A percentile compares a stretch with the other conserved stretches of the same genome.
Evolutionary conservation across 2,113 vertebrate genomes (phyloP).

Genomic region (Misgurnus anguillicaudatus): DNA sequence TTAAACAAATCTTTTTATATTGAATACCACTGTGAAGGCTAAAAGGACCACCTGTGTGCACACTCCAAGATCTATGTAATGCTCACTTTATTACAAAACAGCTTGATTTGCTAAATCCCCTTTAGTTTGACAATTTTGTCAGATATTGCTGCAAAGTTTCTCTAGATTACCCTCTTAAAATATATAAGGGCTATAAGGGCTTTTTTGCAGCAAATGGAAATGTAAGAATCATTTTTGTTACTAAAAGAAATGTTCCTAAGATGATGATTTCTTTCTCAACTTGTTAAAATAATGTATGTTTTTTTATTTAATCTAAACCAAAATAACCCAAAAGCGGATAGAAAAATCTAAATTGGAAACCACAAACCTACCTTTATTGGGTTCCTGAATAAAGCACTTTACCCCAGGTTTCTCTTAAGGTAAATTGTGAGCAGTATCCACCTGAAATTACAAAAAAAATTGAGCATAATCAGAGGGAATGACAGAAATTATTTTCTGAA

Average conservation of each 20-base stretch:
- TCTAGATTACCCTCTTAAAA: not conserved
- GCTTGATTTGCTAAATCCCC: slow-evolving; percentile 6
- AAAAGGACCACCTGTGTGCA: slow-evolving; percentile 46
- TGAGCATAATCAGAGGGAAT: not conserved
- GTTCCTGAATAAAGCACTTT: slow-evolving; percentile 2
- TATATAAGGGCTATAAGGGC: no score
- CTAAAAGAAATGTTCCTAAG: no score
- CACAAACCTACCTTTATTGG: not conserved
- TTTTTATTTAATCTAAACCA: no score
- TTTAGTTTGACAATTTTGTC: not conserved
- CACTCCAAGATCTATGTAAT: slow-evolving; percentile 60
- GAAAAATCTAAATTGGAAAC: not conserved
- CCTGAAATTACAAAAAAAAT: not conserved
- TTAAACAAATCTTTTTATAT: slow-evolving; percentile 58
- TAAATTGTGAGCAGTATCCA: not conserved
- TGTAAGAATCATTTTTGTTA: no score
- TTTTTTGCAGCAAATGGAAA: no score
- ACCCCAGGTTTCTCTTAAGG: not conserved
- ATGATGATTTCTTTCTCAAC: no score
- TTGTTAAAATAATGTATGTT: no score
- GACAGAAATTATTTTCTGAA: not conserved
- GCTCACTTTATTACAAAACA: slow-evolving; percentile 65
- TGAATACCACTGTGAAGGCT: slow-evolving; percentile 59
- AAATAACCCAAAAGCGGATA: not conserved
- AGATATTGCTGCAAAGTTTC: slow-evolving; percentile 15